Evolutionary conservation across 2,797 vertebrate genomes (phyloP).

Genomic region (Liparis tanakae): DNA sequence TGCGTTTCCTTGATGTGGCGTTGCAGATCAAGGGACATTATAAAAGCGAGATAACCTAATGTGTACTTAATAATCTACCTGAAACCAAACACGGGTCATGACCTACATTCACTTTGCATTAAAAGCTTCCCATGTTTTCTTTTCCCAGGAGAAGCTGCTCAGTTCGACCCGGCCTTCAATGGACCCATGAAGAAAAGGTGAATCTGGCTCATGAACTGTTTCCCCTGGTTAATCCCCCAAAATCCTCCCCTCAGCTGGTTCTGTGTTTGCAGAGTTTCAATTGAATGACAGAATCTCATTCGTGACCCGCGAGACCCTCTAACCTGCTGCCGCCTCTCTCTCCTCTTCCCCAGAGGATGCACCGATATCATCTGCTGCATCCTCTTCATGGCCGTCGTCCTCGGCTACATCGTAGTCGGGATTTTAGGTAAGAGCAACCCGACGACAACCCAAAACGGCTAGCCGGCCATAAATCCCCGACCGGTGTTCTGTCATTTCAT

Average conservation of each 20-base stretch:
- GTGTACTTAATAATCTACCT: conserved; percentile 12
- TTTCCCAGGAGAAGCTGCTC: conserved; percentile 80
- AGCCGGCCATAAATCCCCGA: neutral
- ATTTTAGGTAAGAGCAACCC: conserved; percentile 83
- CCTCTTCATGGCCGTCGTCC: conserved; percentile 85
- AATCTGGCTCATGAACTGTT: conserved; percentile 8
- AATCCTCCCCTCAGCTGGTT: conserved; percentile 6
- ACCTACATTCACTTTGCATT: neutral
- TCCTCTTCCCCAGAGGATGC: conserved; percentile 82
- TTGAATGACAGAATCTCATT: conserved; percentile 28
- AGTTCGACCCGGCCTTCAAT: conserved; percentile 84
- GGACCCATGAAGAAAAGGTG: conserved; percentile 89
- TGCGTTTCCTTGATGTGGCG: neutral
- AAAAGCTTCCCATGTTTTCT: conserved; percentile 19
- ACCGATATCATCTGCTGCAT: conserved; percentile 91
- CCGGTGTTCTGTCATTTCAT: too few relatives aligned
- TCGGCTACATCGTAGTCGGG: conserved; percentile 87
- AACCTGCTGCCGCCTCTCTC: conserved; percentile 20
- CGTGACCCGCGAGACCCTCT: neutral
- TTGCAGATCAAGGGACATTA: neutral
- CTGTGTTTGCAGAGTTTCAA: conserved; percentile 14
- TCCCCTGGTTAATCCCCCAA: neutral
- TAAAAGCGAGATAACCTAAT: conserved; percentile 1
- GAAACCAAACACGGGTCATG: conserved; percentile 23
- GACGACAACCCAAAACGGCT: neutral